Conservation (phyloP, 2,888 invertebrate genomes). For the Callinectes sapidus region DNA sequence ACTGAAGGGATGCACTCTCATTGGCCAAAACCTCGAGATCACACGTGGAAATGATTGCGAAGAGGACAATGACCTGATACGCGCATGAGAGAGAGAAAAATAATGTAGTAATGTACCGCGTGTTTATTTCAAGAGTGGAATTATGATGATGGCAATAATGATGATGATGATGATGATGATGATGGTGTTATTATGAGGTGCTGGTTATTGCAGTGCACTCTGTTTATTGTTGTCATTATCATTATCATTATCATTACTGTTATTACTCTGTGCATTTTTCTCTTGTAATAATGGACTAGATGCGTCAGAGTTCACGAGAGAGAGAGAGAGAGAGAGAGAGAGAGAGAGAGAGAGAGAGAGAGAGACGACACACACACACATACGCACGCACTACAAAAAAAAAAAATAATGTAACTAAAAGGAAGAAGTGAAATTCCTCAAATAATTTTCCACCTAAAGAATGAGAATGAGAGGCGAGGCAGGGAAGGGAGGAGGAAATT, state of each 20-base stretch:
- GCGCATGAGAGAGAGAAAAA: neutral
- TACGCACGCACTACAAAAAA: neutral
- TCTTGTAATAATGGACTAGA: neutral
- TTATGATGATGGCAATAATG: no score
- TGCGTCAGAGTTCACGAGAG: neutral
- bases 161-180: neutral
- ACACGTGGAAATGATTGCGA: no score
- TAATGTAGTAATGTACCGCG: neutral
- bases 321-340: neutral
- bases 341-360: no score
- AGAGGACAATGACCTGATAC: no score
- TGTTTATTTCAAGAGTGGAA: neutral
- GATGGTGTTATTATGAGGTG: neutral
- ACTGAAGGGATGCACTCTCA: no score
- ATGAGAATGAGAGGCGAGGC: neutral
- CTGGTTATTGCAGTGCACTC: neutral
- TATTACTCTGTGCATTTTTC: neutral
- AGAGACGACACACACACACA: neutral
- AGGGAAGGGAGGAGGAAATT: neutral
- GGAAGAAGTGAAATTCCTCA: neutral
- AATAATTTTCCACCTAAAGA: neutral
- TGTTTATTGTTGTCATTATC: neutral
- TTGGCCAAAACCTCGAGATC: no score
- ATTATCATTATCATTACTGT: neutral
- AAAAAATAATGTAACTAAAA: neutral